Conservation (phyloP, 1,140 invertebrate genomes). For the Brachionus plicatilis region DNA sequence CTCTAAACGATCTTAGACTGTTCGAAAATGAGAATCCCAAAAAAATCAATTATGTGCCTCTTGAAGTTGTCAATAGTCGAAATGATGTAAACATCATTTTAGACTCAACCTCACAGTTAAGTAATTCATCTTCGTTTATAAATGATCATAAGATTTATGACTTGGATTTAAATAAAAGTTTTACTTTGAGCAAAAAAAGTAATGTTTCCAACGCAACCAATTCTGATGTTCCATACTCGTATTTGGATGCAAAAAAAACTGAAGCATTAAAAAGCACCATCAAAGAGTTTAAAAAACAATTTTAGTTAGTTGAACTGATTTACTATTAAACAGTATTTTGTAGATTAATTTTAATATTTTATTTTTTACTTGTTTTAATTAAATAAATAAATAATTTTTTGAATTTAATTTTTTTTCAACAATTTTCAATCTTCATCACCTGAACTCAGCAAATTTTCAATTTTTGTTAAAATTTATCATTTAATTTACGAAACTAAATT, state of each 20-base stretch:
- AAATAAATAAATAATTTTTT: background rate
- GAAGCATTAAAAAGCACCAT: conserved; percentile 22
- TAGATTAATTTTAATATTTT: background rate
- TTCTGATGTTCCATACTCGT: background rate
- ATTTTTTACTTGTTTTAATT: background rate
- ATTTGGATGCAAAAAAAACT: background rate
- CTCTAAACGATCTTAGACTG: background rate
- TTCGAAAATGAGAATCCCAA: background rate
- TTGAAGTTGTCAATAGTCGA: background rate
- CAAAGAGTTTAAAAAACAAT: background rate
- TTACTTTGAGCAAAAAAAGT: conserved; percentile 10
- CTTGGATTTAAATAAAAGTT: background rate
- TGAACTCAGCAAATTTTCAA: too few species aligned
- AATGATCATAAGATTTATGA: conserved; percentile 15
- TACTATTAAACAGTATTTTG: background rate
- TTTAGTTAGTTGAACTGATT: background rate
- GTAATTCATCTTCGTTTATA: background rate
- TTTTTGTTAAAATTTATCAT: too few species aligned
- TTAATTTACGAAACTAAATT: too few species aligned
- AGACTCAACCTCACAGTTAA: background rate
- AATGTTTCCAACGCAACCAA: background rate
- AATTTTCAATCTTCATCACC: too few species aligned
- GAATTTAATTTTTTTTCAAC: background rate
- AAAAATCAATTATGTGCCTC: conserved; percentile 5
- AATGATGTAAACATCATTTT: background rate